Conservation (phyloP, 2,113 vertebrate species). For the Syngnathus typhle region DNA sequence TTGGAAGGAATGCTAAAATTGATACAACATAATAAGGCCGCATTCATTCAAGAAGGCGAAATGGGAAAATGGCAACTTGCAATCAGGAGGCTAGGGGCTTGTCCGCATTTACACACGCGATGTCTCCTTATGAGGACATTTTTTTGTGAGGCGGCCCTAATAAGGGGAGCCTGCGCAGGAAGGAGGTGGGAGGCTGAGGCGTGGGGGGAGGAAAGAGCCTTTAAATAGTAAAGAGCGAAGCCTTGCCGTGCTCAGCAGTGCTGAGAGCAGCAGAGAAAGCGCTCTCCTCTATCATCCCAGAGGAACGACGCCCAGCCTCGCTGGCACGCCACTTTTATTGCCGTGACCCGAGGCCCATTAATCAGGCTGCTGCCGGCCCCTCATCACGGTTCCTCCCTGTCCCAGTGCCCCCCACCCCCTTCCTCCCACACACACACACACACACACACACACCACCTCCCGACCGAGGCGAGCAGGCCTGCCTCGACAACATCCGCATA, state of each 20-base stretch:
- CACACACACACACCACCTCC: not conserved
- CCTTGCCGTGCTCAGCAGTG: constrained; percentile 32
- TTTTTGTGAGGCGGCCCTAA: constrained; percentile 12
- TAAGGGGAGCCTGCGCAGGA: constrained; percentile 11
- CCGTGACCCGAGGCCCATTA: constrained; percentile 66
- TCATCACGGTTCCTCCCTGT: constrained; percentile 40
- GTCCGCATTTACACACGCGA: constrained; percentile 2
- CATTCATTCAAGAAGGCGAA: constrained; percentile 1
- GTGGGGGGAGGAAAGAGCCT: constrained; percentile 26
- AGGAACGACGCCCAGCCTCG: constrained; percentile 59
- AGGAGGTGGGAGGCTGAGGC: constrained; percentile 6
- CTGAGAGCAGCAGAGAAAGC: constrained; percentile 51
- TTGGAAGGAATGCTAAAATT: not conserved
- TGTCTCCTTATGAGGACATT: constrained; percentile 1
- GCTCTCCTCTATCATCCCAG: constrained; percentile 58
- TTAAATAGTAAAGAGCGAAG: constrained; percentile 52
- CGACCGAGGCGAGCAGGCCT: constrained; percentile 5
- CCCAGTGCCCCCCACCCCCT: constrained; percentile 34
- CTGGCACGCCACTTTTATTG: constrained; percentile 67
- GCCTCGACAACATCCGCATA: constrained; percentile 47
- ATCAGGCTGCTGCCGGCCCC: constrained; percentile 62
- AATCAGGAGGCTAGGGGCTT: not conserved
- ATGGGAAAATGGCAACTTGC: constrained; percentile 11
- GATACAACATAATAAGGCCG: not conserved
- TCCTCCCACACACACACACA: not conserved